These are phyloP conservation scores for Onychorhynchus coronatus DNA, from an alignment of 2,113 vertebrate species.

Conservation along the genomic window DNA sequence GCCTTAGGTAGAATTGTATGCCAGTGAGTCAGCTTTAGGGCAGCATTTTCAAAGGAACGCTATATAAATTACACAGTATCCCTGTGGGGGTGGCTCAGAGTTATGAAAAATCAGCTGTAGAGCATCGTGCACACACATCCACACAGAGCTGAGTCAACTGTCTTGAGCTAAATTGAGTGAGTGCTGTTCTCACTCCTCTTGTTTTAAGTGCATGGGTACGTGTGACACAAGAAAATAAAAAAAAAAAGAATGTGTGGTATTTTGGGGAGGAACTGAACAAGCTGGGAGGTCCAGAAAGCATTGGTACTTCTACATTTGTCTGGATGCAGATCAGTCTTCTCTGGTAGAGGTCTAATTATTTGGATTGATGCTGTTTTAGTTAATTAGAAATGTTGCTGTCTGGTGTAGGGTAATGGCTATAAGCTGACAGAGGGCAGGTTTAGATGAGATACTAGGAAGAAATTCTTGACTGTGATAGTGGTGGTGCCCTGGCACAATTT, in stretches of 20 bases:
- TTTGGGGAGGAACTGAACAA: background rate
- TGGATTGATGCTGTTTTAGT: background rate
- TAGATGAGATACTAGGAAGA: background rate
- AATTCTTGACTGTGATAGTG: background rate
- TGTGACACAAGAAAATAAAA: background rate
- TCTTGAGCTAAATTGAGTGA: background rate
- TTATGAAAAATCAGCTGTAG: background rate
- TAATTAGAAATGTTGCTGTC: background rate
- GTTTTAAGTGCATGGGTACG: background rate
- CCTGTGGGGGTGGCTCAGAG: background rate
- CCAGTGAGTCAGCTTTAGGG: conserved; percentile 47
- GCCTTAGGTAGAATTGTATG: conserved; percentile 20
- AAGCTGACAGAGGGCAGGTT: background rate
- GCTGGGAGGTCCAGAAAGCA: background rate
- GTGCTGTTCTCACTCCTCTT: background rate
- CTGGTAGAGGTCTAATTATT: background rate
- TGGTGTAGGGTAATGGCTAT: background rate
- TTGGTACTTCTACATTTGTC: background rate
- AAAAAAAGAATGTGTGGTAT: background rate
- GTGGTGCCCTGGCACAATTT: background rate
- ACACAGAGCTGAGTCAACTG: background rate
- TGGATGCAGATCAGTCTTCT: background rate
- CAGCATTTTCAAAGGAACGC: conserved; percentile 37
- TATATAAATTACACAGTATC: conserved; percentile 31
- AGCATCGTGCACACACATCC: background rate